A percentile compares a stretch with the other conserved stretches of the same genome.
Evolutionary conservation across 2,888 invertebrate genomes (phyloP).

Genomic region (Trileptium ribeirensis): DNA sequence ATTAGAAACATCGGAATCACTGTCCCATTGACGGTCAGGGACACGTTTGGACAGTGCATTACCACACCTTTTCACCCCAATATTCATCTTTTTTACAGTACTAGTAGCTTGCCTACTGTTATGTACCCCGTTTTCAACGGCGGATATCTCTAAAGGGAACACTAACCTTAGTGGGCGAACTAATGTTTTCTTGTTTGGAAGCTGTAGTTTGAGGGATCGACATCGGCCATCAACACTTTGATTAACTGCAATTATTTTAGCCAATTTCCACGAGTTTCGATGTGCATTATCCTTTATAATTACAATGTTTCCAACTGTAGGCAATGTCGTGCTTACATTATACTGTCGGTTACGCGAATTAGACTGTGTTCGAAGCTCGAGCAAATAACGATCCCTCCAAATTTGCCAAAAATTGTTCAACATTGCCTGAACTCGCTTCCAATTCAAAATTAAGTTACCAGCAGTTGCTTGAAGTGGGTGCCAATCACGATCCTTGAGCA

Average conservation of each 20-base stretch:
- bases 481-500: not conserved
- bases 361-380: not conserved
- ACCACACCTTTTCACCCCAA: no score
- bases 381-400: not conserved
- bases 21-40: no score
- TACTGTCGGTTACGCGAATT: not conserved
- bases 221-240: constrained; percentile 3
- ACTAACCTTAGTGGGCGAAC: not conserved
- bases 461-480: not conserved
- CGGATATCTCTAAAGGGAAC: not conserved
- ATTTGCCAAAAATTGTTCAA: not conserved
- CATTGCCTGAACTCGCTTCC: not conserved
- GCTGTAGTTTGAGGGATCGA: not conserved
- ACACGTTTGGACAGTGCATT: no score
- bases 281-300: not conserved
- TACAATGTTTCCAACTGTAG: not conserved
- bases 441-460: not conserved
- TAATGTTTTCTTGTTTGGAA: not conserved
- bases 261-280: constrained; percentile 3
- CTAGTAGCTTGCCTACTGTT: no score
- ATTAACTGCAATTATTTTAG: not conserved
- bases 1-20: no score
- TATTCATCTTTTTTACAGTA: no score
- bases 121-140: no score
- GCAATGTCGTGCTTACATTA: not conserved